Evolutionary conservation across 2,888 invertebrate species (phyloP).

Genomic region (Stenurella melanura): DNA sequence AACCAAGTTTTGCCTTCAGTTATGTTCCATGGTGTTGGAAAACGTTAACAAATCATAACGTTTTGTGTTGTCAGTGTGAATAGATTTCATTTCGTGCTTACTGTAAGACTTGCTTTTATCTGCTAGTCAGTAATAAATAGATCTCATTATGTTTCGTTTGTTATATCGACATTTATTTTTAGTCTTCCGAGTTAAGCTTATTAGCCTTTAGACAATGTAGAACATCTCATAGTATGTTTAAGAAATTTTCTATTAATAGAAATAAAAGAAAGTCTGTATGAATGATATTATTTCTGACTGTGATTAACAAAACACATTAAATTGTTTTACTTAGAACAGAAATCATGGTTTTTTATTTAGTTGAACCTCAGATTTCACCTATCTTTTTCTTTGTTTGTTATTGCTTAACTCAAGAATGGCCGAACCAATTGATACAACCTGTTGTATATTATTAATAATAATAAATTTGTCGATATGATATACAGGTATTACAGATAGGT

Average conservation of each 20-base stretch:
- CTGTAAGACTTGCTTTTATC: conserved; percentile 38
- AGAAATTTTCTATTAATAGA: neutral
- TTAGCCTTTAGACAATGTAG: neutral
- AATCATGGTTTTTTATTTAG: too few relatives aligned
- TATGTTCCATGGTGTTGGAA: conserved; percentile 73
- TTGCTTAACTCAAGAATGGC: too few relatives aligned
- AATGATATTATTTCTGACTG: neutral
- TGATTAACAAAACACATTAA: neutral
- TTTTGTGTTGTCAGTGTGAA: conserved; percentile 14
- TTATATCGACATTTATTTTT: conserved; percentile 42
- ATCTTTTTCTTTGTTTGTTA: too few relatives aligned
- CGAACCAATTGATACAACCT: too few relatives aligned
- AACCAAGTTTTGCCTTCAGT: conserved; percentile 73
- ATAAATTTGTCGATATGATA: too few relatives aligned
- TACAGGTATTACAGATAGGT: too few relatives aligned
- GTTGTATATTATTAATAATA: too few relatives aligned
- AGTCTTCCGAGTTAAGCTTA: conserved; percentile 16
- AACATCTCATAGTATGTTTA: neutral
- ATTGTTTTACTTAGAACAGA: too few relatives aligned
- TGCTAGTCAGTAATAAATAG: conserved; percentile 43
- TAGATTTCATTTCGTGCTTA: conserved; percentile 17
- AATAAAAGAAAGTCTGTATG: neutral
- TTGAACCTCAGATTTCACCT: too few relatives aligned
- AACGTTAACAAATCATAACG: conserved; percentile 71
- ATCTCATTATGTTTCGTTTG: conserved; percentile 48